Evolutionary conservation across 2,888 invertebrate genomes (phyloP), one percentile per base, ranked within the genome.

Genomic region (Patella caerulea): DNA sequence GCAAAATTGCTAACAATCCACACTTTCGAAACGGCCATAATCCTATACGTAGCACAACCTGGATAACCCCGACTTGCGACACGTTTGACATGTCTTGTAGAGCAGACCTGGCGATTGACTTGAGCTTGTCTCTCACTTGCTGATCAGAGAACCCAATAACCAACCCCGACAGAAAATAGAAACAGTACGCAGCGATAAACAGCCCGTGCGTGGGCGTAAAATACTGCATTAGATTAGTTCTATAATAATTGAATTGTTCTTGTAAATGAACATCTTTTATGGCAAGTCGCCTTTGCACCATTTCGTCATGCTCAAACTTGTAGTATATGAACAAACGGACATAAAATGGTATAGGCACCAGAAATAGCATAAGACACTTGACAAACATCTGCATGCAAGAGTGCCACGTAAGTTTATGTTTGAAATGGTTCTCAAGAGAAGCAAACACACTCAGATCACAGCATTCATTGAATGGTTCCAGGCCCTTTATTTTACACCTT

Each of bases 1-100:
- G 74, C 0, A 89, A 24, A 53, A 89, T 81, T 1, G 88, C 91
- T 2, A 89, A 55, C 0, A 90, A 77, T 2, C 91, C 91, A 77
- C 84, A 89, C 59, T 85, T 86, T 75, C 87, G 85, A 82, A 90
- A 91, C 0, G 91, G 91, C 86, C 86, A 89, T 34, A 91, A 79
- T 12, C 87, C 78, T 71, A 88, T 84, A n/a, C 86, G 81, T 1
- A 90, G 81, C 15, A 89, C 78, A 29, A 90, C 84, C 52, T 87
- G 86, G 15, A 91, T 76, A 2, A 89, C 88, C 45, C 86, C 88
- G 0, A 89, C 85, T 79, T 89, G 85, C 2, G 88, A 88, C 7
- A 90, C 86, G 70, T 83, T 84, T 71, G 85, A 83, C 86, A 90
- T 87, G 78, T 90, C 90, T 65, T 86, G 85, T 29, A 91, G 86